phyloP scores from a whole-genome alignment of 2,113 vertebrate species.

The Trematomus loennbergii region DNA sequence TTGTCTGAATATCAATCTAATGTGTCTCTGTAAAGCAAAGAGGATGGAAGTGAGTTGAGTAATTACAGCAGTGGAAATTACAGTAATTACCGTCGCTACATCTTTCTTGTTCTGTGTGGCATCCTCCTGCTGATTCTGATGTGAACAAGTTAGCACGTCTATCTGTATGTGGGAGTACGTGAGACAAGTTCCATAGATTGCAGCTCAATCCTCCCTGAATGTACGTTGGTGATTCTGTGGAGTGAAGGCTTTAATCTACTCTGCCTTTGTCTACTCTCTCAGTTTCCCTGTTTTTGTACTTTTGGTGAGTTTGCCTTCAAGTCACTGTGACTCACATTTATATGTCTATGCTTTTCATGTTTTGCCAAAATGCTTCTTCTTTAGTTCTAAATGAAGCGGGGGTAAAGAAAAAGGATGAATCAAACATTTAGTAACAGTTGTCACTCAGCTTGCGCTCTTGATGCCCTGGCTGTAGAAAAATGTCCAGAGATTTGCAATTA shows the following conservation, averaged over 20 bases:
- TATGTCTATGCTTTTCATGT: slow-evolving; percentile 1
- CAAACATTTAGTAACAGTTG: slow-evolving; percentile 26
- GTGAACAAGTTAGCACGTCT: slow-evolving; percentile 3
- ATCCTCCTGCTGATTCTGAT: slow-evolving; percentile 55
- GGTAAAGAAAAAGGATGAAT: slow-evolving; percentile 14
- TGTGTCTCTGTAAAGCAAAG: slow-evolving; percentile 67
- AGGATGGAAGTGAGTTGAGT: slow-evolving; percentile 70
- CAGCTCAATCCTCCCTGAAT: slow-evolving; percentile 43
- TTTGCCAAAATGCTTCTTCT: background rate
- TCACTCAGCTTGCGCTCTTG: slow-evolving; percentile 8
- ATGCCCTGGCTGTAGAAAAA: background rate
- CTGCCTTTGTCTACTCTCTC: slow-evolving; percentile 18
- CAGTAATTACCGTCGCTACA: slow-evolving; percentile 64
- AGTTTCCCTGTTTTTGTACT: background rate
- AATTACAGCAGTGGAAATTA: slow-evolving; percentile 69
- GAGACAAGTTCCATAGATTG: slow-evolving; percentile 16
- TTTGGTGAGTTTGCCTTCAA: background rate
- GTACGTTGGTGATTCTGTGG: background rate
- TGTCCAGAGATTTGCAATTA: background rate
- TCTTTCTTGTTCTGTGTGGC: slow-evolving; percentile 44
- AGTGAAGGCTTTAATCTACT: slow-evolving; percentile 20
- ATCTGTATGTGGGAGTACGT: slow-evolving; percentile 24
- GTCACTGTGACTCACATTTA: background rate
- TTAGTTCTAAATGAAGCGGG: slow-evolving; percentile 16
- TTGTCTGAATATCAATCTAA: too few relatives aligned